Conservation (phyloP, 2,797 vertebrate species). For the Semotilus atromaculatus region DNA sequence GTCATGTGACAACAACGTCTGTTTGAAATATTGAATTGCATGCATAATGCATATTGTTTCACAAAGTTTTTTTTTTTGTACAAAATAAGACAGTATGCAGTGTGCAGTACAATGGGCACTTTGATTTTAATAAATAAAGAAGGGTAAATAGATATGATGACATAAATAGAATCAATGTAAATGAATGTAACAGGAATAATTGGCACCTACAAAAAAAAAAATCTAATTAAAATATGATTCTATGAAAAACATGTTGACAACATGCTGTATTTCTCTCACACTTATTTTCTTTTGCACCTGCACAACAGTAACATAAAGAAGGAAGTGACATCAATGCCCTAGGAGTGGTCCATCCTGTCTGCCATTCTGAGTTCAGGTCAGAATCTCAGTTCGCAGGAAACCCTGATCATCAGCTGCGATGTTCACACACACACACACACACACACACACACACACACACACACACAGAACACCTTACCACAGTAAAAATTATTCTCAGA, state of each 20-base stretch:
- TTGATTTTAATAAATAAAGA: background rate
- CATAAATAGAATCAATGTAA: background rate
- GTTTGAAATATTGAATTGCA: background rate
- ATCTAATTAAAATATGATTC: background rate
- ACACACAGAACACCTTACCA: constrained; percentile 3
- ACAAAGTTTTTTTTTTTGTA: background rate
- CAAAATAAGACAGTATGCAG: background rate
- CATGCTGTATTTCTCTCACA: constrained; percentile 23
- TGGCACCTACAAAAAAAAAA: background rate
- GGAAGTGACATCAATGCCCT: constrained; percentile 60
- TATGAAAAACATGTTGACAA: constrained; percentile 13
- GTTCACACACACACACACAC: constrained; percentile 20
- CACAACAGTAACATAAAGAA: constrained; percentile 47
- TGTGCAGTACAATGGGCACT: background rate
- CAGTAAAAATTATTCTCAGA: background rate
- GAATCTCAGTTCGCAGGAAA: constrained; percentile 58
- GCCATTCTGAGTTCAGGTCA: constrained; percentile 54
- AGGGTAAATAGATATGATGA: background rate
- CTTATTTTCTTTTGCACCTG: constrained; percentile 48
- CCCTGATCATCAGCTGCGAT: constrained; percentile 49
- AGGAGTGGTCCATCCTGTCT: constrained; percentile 61
- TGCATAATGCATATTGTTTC: constrained; percentile 5
- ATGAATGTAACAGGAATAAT: background rate
- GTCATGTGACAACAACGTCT: background rate
- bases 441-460: background rate